A percentile compares a stretch with the other conserved stretches of the same genome.
phyloP scores from a whole-genome alignment of 2,113 vertebrate genomes.

The Eidolon helvum region DNA sequence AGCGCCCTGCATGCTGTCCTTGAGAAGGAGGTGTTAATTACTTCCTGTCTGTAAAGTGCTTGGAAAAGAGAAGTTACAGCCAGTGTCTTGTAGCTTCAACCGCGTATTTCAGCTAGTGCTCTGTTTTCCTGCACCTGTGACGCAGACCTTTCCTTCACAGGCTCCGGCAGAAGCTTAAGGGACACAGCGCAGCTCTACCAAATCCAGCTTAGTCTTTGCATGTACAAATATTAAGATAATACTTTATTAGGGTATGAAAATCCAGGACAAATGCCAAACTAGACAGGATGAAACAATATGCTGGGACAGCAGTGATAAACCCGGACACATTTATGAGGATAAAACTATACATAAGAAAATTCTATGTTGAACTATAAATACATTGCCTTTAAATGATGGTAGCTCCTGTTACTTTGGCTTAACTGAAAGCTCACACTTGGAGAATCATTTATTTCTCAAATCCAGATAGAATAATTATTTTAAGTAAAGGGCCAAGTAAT shows the following conservation, averaged over 20 bases:
- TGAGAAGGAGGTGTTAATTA: conserved; percentile 39
- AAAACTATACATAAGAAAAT: neutral
- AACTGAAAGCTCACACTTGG: neutral
- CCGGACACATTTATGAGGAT: neutral
- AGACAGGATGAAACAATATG: neutral
- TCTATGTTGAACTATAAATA: neutral
- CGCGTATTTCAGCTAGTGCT: neutral
- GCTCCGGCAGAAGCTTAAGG: neutral
- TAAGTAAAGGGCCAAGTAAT: neutral
- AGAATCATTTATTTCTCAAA: conserved; percentile 20
- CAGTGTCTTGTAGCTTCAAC: neutral
- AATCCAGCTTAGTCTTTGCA: neutral
- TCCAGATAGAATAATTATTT: conserved; percentile 7
- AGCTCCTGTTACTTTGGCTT: neutral
- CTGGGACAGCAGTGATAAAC: neutral
- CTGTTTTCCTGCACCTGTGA: neutral
- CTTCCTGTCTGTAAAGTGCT: neutral
- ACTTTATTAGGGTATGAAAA: neutral
- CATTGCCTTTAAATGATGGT: neutral
- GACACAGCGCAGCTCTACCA: neutral
- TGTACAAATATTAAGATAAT: neutral
- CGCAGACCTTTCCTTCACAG: neutral
- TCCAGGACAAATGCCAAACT: neutral
- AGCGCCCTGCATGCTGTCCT: neutral
- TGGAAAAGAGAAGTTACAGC: neutral